Evolutionary conservation across 1,140 invertebrate genomes (phyloP), one percentile per base, ranked within the genome.

Genomic region (Bombus vancouverensis): DNA sequence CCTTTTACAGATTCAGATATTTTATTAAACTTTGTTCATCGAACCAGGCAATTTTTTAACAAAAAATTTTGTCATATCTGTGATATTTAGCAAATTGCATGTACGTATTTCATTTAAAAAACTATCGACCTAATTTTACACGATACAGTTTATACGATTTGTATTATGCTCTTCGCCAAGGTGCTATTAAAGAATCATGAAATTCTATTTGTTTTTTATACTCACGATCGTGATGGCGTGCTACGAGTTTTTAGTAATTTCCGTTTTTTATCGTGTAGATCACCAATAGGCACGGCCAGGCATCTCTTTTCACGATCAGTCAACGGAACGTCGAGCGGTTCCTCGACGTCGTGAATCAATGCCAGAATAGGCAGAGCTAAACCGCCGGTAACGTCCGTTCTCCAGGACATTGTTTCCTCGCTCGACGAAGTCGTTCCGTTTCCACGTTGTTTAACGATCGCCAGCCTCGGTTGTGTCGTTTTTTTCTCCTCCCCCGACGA

Each of bases 261-360:
- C 22, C 93, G 83, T 80, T 95, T 95, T 81, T 95, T 95, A 66
- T 95, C 94, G 34, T 89, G 89, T 32, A 93, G 73, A 85, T 95
- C 93, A 25, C 92, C 93, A 42, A 95, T 95, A 62, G 95, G 94
- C 53, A 95, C 95, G 15, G 94, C 92, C 44, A 95, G 87, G 68
- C 95, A 95, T 84, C 94, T 87, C 73, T 95, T 95, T 71, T 95
- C 95, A 4, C 94, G 91, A 87, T 95, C 94, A n/a, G 93, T 95
- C 15, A 95, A 83, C 10, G 91, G 92, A 8, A 90, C 65, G 62
- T 92, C 90, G 34, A 84, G 22, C 2, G 85, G 32, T 22, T 86
- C 88, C 5, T 92, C 91, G 13, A 25, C 25, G 44, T 94, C 89
- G 73, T 91, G 88, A 28, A 82, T 85, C 39, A 88, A 80, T 80